Conservation (phyloP, 2,797 vertebrate species). For the Benthosema pterotum region DNA sequence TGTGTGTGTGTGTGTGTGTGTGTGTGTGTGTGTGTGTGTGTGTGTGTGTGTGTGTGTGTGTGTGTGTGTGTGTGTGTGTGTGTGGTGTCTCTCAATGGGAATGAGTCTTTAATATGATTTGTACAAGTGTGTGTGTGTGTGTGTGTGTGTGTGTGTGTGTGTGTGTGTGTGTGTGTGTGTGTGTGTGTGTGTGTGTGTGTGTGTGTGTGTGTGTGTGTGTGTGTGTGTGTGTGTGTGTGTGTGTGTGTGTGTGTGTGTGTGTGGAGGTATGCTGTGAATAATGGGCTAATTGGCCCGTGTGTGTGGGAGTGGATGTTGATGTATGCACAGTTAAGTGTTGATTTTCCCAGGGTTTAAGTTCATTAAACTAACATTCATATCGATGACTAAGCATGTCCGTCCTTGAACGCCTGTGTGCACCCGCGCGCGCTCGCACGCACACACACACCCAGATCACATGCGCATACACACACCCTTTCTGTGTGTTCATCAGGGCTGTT, state of each 20-base stretch:
- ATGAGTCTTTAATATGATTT: too few species aligned
- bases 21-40: too few species aligned
- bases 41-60: too few species aligned
- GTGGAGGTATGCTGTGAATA: too few species aligned
- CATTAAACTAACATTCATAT: slow-evolving; percentile 40
- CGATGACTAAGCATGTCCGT: slow-evolving; percentile 39
- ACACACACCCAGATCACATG: too few species aligned
- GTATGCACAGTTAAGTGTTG: neutral
- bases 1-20: too few species aligned
- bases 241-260: slow-evolving; percentile 1
- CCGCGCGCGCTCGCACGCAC: neutral
- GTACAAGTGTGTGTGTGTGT: slow-evolving; percentile 2
- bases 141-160: slow-evolving; percentile 1
- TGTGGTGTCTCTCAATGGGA: too few species aligned
- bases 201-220: slow-evolving; percentile 17
- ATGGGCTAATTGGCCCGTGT: neutral
- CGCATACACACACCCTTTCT: slow-evolving; percentile 15
- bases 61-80: too few species aligned
- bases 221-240: slow-evolving; percentile 22
- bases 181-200: slow-evolving; percentile 19
- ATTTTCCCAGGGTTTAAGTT: slow-evolving; percentile 64
- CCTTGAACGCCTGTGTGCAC: slow-evolving; percentile 47
- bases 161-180: neutral
- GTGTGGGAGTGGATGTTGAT: neutral
- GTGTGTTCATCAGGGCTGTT: slow-evolving; percentile 45